Base-by-base conservation (phyloP, 2,797 vertebrate genomes). In the Spinus pinus region DNA sequence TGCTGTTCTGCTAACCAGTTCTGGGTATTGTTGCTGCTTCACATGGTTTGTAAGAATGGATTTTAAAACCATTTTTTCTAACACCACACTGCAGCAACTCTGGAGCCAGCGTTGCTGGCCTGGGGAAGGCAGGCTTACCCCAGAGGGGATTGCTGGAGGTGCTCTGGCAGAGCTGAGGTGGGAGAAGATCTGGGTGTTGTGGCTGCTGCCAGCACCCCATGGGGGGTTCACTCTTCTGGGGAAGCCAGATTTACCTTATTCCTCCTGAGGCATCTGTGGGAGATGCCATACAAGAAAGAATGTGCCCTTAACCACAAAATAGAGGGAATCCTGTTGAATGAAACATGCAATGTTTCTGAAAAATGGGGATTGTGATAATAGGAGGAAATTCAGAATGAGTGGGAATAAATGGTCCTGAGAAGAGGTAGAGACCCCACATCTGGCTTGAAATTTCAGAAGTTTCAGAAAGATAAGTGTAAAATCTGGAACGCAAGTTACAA, bases 81-180 rank as follows among this genome's bases (percentile, higher is more conserved):
- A 62, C 4, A 1, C 12, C 2, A 1, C 30, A 31, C 50, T 78
- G 53, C 44, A 49, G 14, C 1, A 14, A 13, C 60, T 64, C 41
- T 23, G 8, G 37, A 62, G 60, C 44, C 28, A n/a, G 0, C 0
- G 0, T 21, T 70, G 33, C 15, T 56, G 47, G 39, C 42, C 17
- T 27, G 33, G 10, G 49, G n/a, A 27, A 23, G 53, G 12, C 50
- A 69, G 46, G 61, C 62, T 81, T 53, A 62, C 18, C 19, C 39
- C 42, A 28, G 60, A 42, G 20, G 7, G 42, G 50, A 39, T 46
- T 81, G 41, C 27, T 87, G 58, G 42, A 88, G 65, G 28, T 82
- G 56, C 41, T 42, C 8, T 8, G 20, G 30, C 24, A 73, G 41
- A 71, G 46, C 54, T 51, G 86, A 50, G 18, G 8, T 54, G 33